A percentile compares a stretch with the other conserved stretches of the same genome.
These are phyloP conservation scores for Trichogramma evanescens DNA, from an alignment of 2,888 invertebrate species.

Conservation along the genomic window DNA sequence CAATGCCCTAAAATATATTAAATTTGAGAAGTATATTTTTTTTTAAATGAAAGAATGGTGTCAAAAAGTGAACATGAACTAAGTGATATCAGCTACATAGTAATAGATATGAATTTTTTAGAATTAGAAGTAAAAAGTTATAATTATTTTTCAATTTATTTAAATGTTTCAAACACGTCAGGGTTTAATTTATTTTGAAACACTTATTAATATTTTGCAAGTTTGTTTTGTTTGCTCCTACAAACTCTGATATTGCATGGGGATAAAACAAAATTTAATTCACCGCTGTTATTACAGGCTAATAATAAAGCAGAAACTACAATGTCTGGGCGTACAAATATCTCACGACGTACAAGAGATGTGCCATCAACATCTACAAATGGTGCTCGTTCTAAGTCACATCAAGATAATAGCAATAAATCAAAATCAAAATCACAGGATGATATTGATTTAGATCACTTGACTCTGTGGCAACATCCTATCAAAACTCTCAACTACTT, in stretches of 20 bases:
- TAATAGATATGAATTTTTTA: slow-evolving; percentile 33
- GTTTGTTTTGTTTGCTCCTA: slow-evolving; percentile 4
- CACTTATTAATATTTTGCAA: slow-evolving; percentile 8
- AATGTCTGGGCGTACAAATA: slow-evolving; percentile 37
- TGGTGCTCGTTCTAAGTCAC: slow-evolving; percentile 25
- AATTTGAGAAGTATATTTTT: neutral
- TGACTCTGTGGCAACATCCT: slow-evolving; percentile 44
- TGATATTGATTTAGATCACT: slow-evolving; percentile 37
- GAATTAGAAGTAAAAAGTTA: slow-evolving; percentile 31
- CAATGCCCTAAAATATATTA: neutral
- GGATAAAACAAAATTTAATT: neutral
- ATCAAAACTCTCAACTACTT: slow-evolving; percentile 43
- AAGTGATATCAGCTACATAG: slow-evolving; percentile 28
- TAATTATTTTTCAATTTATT: slow-evolving; percentile 6
- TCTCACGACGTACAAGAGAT: slow-evolving; percentile 38
- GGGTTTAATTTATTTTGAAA: neutral
- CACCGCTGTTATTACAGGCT: slow-evolving; percentile 18
- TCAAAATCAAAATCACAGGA: slow-evolving; percentile 9
- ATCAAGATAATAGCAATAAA: slow-evolving; percentile 18
- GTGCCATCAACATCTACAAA: slow-evolving; percentile 25
- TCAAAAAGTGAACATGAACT: slow-evolving; percentile 7
- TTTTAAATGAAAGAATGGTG: slow-evolving; percentile 12
- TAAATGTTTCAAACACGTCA: neutral
- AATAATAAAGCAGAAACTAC: slow-evolving; percentile 33
- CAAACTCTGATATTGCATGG: neutral